These are phyloP conservation scores for Atherinosoma microstoma DNA, from an alignment of 2,797 vertebrate genomes.

Conservation along the genomic window DNA sequence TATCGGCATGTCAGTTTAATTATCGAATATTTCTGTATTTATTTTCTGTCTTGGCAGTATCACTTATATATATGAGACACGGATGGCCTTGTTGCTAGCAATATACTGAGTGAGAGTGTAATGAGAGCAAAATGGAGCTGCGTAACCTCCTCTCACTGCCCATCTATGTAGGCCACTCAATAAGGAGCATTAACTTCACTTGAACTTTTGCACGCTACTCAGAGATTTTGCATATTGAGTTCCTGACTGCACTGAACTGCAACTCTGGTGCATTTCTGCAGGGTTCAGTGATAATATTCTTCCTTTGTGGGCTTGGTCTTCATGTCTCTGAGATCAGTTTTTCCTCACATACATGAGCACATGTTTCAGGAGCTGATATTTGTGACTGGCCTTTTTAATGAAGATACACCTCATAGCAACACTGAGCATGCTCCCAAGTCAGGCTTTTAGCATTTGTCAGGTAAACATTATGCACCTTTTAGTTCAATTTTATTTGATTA, in stretches of 20 bases:
- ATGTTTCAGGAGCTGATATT: conserved; percentile 13
- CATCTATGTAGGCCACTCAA: conserved; percentile 48
- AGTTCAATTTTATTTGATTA: background rate
- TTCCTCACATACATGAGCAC: background rate
- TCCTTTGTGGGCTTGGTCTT: background rate
- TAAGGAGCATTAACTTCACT: conserved; percentile 51
- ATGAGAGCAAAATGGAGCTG: conserved; percentile 64
- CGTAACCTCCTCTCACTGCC: conserved; percentile 29
- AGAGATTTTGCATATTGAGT: conserved; percentile 5
- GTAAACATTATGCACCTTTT: background rate
- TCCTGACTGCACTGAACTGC: conserved; percentile 22
- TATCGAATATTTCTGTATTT: background rate
- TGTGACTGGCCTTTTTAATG: conserved; percentile 8
- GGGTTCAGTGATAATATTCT: conserved; percentile 5
- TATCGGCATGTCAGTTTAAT: background rate
- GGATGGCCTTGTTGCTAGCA: conserved; percentile 6
- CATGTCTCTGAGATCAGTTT: background rate
- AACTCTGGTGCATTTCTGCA: conserved; percentile 23
- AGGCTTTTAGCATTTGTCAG: conserved; percentile 6
- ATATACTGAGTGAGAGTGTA: conserved; percentile 57
- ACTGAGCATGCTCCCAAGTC: conserved; percentile 2
- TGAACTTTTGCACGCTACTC: conserved; percentile 32
- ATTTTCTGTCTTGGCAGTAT: background rate
- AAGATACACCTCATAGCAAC: background rate
- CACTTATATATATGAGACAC: conserved; percentile 10